Base-by-base conservation (phyloP, 2,888 invertebrate genomes). In the Rhagium mordax region DNA sequence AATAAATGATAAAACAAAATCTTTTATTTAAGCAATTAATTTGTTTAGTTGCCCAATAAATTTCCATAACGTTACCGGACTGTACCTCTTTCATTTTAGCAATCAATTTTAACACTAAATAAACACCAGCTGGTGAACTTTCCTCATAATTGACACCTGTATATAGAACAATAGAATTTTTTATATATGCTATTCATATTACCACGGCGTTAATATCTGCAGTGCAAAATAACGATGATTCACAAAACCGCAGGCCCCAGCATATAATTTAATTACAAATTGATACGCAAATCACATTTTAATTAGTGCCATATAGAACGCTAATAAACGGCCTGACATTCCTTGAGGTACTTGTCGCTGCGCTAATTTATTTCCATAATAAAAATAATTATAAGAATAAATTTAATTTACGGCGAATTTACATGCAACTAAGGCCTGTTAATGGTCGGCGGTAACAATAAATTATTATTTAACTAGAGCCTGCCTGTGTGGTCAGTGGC, bases 331-430 rank as follows among this genome's bases (percentile, higher is more conserved):
- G 10, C 18, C 47, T 33, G 61, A n/a, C 59, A 15, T 16, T 59
- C 59, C 59, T 33, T 8, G 20, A 24, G 41, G 61, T 61, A 47
- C 16, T 29, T 57, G 51, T 51, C 47, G 65, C 68, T 59, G 16
- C 5, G 20, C 48, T 61, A 71, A 71, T 74, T 71, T 71, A 74
- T 71, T 47, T 61, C 68, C 16, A 64, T 65, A 64, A 68, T 74
- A 29, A 51, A 68, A 59, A 64, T 64, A 62, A 74, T 69, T 55
- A 74, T 64, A 48, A 49, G 71, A 66, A 68, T 74, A 68, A 71
- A 74, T 71, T 71, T 59, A 67, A 70, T 70, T 66, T 69, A 57
- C 47, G 27, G 57, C 60, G 72, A 59, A 65, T 72, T 59, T 69
- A 72, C 72, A 69, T 59, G 61, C 61, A 47, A 21, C 61, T 20